Base-by-base conservation (phyloP, 2,113 vertebrate genomes). In the Osmerus mordax region DNA sequence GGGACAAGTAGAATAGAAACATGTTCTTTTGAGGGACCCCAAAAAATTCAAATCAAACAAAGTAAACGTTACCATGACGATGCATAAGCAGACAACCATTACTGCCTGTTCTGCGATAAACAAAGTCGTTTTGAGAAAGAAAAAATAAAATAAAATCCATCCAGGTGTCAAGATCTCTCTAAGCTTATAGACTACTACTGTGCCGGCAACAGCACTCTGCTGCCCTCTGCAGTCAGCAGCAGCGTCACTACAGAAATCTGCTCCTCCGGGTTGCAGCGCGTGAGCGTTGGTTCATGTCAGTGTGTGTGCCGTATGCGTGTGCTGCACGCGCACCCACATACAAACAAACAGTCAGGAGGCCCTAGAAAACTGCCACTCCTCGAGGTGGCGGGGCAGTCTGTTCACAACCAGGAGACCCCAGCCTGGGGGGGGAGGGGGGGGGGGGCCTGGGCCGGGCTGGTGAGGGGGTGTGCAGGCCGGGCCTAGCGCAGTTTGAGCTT, bases 401-500 rank as follows among this genome's bases (percentile, higher is more conserved):
- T 47, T 47, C 41, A 47, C 3, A 19, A 65, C 64, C 28, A 65
- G 29, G 76, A 78, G 70, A 78, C 60, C 65, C 63, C 64, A 56
- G 69, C 68, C 15, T 63, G 67, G 59, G 65, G 51, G 25, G 32
- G n/a, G n/a, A n/a, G n/a, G n/a, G n/a, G 15, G 19, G 15, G 19
- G 21, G 83, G 66, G 69, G 74, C 84, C 77, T n/a, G 69, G 86
- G 80, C 83, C 52, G 18, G 16, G 41, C 54, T 7, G 29, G 72
- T 61, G 68, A 72, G 67, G 67, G 32, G 71, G 63, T 63, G 56
- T 73, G 77, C 41, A 64, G 0, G 53, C 32, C 18, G 3, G 47
- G 73, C 15, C 90, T 96, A 99, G 84, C 91, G 93, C 75, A 98
- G 86, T 78, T 93, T 96, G 82, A 99, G 76, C 84, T 95, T 96